Percentiles rank a stretch among this genome's conserved stretches.
Evolutionary conservation across 2,113 vertebrate genomes (phyloP).

Genomic region (Phrynocephalus versicolor): DNA sequence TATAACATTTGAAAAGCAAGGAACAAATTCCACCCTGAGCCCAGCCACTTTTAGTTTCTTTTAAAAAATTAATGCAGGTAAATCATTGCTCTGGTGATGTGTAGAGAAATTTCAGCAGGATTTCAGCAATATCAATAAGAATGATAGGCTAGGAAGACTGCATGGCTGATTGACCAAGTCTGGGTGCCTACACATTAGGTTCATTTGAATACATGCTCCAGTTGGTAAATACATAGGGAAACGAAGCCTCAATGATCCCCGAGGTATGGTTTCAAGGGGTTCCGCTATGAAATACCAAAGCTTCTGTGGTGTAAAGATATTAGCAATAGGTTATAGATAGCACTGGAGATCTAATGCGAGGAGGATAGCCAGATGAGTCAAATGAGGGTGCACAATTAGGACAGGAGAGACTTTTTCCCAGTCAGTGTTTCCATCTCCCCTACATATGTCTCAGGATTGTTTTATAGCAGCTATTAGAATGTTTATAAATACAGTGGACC

Average conservation of each 20-base stretch:
- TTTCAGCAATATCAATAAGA: constrained; percentile 45
- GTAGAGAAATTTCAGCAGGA: background rate
- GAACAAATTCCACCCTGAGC: constrained; percentile 53
- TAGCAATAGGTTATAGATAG: constrained; percentile 64
- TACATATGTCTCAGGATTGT: constrained; percentile 62
- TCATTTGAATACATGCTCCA: constrained; percentile 67
- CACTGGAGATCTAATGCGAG: constrained; percentile 61
- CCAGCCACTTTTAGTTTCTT: background rate
- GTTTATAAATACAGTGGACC: constrained; percentile 76
- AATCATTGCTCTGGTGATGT: constrained; percentile 20
- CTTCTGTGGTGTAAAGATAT: constrained; percentile 65
- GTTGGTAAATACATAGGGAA: constrained; percentile 67
- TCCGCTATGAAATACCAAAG: constrained; percentile 65
- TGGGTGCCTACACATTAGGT: constrained; percentile 46
- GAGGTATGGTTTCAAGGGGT: constrained; percentile 63
- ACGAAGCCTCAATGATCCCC: constrained; percentile 67
- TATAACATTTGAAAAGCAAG: constrained; percentile 46
- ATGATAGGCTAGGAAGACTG: constrained; percentile 59
- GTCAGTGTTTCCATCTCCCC: constrained; percentile 67
- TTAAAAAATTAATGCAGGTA: constrained; percentile 61
- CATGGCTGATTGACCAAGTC: constrained; percentile 61
- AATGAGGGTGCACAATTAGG: constrained; percentile 55
- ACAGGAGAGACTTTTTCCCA: constrained; percentile 57
- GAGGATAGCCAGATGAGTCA: constrained; percentile 61
- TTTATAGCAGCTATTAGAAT: constrained; percentile 66